These are phyloP conservation scores for Plutomurus gul DNA, from an alignment of 1,140 invertebrate genomes.

Conservation along the genomic window DNA sequence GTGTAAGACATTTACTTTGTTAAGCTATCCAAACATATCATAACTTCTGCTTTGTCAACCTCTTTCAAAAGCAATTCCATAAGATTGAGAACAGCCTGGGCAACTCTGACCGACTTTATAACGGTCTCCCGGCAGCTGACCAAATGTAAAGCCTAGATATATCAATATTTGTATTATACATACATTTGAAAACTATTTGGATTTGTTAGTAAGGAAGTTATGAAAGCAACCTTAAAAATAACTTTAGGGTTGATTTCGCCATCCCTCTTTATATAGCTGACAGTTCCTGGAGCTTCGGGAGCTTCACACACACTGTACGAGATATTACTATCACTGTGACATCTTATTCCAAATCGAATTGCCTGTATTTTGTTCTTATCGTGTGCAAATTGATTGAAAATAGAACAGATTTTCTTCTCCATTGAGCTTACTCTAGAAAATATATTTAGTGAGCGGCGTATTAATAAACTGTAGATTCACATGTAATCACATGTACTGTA, in stretches of 20 bases:
- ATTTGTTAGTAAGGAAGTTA: neutral
- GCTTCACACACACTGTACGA: constrained; percentile 77
- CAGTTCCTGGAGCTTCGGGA: constrained; percentile 76
- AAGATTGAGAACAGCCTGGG: constrained; percentile 87
- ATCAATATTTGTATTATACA: neutral
- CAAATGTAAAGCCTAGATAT: constrained; percentile 79
- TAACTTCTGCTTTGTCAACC: constrained; percentile 47
- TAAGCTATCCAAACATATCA: constrained; percentile 47
- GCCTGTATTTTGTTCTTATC: constrained; percentile 6
- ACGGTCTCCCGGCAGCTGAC: constrained; percentile 76
- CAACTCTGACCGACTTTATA: constrained; percentile 79
- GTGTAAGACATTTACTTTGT: constrained; percentile 44
- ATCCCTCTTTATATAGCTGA: constrained; percentile 90
- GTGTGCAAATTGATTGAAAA: constrained; percentile 42
- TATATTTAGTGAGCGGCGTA: too few species aligned
- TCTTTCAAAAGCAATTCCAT: constrained; percentile 81
- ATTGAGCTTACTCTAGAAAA: too few species aligned
- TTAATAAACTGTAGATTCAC: too few species aligned
- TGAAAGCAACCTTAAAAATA: constrained; percentile 73
- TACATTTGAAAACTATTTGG: neutral
- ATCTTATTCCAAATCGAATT: constrained; percentile 68
- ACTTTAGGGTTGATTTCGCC: constrained; percentile 91
- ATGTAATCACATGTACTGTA: too few species aligned
- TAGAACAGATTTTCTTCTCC: constrained; percentile 48
- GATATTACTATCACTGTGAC: constrained; percentile 93